Percentiles rank a stretch among this genome's conserved stretches.
phyloP scores from a whole-genome alignment of 2,113 vertebrate genomes.

The Campylorhamphus procurvoides region DNA sequence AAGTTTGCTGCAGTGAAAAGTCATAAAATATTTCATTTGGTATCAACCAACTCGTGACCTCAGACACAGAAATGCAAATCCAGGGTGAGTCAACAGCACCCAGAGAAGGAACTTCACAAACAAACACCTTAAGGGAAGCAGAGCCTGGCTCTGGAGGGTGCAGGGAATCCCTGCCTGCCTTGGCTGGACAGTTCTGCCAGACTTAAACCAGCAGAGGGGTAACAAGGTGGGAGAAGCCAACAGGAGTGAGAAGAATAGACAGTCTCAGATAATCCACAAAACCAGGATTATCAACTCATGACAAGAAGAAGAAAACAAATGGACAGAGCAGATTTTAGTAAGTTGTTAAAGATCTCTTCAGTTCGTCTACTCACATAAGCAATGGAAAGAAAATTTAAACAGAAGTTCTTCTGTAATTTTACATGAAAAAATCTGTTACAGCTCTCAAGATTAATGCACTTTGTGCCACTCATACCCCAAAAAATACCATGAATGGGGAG shows the following conservation, averaged over 20 bases:
- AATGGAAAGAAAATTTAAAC: neutral
- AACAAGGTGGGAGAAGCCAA: neutral
- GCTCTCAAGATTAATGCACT: neutral
- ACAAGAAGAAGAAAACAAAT: neutral
- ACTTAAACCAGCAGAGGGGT: neutral
- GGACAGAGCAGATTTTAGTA: neutral
- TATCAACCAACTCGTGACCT: neutral
- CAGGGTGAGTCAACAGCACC: neutral
- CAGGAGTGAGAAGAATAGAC: neutral
- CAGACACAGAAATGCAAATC: neutral
- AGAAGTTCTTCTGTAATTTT: neutral
- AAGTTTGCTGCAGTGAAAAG: neutral
- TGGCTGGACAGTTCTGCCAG: neutral
- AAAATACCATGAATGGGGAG: accelerated
- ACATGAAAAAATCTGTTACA: neutral
- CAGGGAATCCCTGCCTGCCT: neutral
- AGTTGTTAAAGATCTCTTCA: neutral
- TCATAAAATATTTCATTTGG: neutral
- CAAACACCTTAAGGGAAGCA: neutral
- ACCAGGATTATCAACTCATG: neutral
- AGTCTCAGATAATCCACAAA: neutral
- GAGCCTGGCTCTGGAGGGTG: neutral
- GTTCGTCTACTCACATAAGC: neutral
- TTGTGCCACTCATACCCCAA: neutral
- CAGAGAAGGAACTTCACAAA: neutral